Evolutionary conservation across 2,888 invertebrate genomes (phyloP).

Genomic region (Calameuta filiformis): DNA sequence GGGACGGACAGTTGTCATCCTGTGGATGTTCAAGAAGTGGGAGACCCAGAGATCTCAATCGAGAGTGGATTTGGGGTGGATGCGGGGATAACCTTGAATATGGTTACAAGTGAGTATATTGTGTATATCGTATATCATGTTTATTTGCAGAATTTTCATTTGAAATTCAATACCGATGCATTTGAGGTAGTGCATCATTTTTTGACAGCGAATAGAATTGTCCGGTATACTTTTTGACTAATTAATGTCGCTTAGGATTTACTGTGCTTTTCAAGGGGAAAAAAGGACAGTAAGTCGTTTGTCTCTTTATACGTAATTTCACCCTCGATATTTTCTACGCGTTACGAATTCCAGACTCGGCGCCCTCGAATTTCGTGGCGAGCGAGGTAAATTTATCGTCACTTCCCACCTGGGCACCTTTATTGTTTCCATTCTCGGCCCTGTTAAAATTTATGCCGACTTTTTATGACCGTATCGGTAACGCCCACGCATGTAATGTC

Average conservation of each 20-base stretch:
- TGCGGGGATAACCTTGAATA: slow-evolving; percentile 98
- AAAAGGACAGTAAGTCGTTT: background rate
- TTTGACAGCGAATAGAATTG: background rate
- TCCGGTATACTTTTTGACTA: background rate
- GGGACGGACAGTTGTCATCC: slow-evolving; percentile 88
- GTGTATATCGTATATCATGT: background rate
- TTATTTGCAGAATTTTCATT: background rate
- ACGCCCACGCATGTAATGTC: slow-evolving; percentile 20
- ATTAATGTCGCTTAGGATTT: background rate
- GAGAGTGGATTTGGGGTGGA: slow-evolving; percentile 98
- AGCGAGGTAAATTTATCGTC: slow-evolving; percentile 16
- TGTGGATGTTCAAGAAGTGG: slow-evolving; percentile 90
- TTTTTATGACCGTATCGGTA: slow-evolving; percentile 16
- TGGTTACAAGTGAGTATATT: slow-evolving; percentile 84
- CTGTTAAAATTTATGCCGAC: slow-evolving; percentile 9
- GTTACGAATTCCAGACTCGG: background rate
- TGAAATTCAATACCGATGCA: background rate
- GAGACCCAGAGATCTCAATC: slow-evolving; percentile 84
- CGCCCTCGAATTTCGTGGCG: background rate
- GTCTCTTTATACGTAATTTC: background rate
- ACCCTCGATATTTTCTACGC: background rate
- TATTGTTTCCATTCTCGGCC: slow-evolving; percentile 13
- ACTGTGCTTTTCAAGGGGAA: too few species aligned
- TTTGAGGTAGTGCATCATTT: background rate
- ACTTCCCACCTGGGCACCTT: slow-evolving; percentile 21